These are phyloP conservation scores for Clitarchus hookeri DNA, from an alignment of 2,888 invertebrate species.

Conservation along the genomic window DNA sequence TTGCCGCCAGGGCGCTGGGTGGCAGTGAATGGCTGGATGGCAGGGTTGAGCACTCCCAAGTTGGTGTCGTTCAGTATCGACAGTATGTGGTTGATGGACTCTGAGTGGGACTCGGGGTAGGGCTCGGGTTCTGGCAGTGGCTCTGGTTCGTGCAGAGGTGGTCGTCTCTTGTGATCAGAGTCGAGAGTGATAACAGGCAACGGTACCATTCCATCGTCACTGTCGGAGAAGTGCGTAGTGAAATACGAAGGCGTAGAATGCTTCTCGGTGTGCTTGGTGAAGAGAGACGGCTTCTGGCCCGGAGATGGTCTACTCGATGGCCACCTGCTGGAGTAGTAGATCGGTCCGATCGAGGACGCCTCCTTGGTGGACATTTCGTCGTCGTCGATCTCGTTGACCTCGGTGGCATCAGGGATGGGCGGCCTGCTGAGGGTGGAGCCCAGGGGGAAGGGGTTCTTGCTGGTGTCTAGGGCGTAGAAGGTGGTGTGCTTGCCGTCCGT, in stretches of 20 bases:
- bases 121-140: not conserved
- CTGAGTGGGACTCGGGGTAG: constrained; percentile 39
- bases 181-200: constrained; percentile 54
- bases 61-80: constrained; percentile 54
- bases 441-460: constrained; percentile 28
- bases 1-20: constrained; percentile 2
- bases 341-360: constrained; percentile 26
- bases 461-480: constrained; percentile 15
- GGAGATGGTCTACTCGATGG: constrained; percentile 31
- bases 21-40: constrained; percentile 37
- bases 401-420: not conserved
- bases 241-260: constrained; percentile 49
- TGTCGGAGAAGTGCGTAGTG: constrained; percentile 37
- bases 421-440: constrained; percentile 26
- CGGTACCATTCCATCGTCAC: constrained; percentile 51
- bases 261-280: not conserved
- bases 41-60: constrained; percentile 35
- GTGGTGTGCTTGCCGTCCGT: constrained; percentile 31
- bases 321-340: constrained; percentile 35
- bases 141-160: not conserved
- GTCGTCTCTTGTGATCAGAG: constrained; percentile 23
- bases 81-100: constrained; percentile 57
- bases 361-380: not conserved
- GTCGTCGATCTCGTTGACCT: constrained; percentile 10
- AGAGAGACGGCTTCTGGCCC: constrained; percentile 43